Conservation (phyloP, 2,888 invertebrate genomes). For the Pocota personata region DNA sequence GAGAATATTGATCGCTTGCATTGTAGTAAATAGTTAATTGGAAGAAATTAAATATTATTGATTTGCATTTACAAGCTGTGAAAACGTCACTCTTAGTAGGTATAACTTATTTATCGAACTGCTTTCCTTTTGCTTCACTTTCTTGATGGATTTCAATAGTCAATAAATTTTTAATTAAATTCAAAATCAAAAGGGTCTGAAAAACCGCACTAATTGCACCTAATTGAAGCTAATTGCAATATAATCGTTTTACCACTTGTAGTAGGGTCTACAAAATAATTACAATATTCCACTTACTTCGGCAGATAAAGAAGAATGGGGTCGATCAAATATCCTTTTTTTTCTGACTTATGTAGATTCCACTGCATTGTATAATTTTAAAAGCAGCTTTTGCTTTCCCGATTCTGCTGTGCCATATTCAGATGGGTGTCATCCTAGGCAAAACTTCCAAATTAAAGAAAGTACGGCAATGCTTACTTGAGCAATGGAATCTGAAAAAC, state of each 20-base stretch:
- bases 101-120: neutral
- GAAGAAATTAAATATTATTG: neutral
- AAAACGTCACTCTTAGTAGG: neutral
- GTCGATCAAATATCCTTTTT: too few species aligned
- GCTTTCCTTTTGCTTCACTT: neutral
- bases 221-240: neutral
- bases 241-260: neutral
- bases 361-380: too few species aligned
- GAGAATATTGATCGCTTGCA: neutral
- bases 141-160: neutral
- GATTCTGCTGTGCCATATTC: too few species aligned
- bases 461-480: too few species aligned
- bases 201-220: neutral
- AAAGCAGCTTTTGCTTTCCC: too few species aligned
- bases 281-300: neutral
- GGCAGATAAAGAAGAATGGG: too few species aligned
- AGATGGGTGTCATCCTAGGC: too few species aligned
- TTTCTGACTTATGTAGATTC: too few species aligned
- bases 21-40: constrained; percentile 3
- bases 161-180: neutral
- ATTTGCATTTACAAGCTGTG: neutral
- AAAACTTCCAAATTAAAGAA: too few species aligned
- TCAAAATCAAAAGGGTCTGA: neutral
- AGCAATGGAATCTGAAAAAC: too few species aligned
- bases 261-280: neutral